A percentile compares a stretch with the other conserved stretches of the same genome.
These are phyloP conservation scores for Melanotaenia maccullochi DNA, from an alignment of 2,797 vertebrate species.

Conservation along the genomic window DNA sequence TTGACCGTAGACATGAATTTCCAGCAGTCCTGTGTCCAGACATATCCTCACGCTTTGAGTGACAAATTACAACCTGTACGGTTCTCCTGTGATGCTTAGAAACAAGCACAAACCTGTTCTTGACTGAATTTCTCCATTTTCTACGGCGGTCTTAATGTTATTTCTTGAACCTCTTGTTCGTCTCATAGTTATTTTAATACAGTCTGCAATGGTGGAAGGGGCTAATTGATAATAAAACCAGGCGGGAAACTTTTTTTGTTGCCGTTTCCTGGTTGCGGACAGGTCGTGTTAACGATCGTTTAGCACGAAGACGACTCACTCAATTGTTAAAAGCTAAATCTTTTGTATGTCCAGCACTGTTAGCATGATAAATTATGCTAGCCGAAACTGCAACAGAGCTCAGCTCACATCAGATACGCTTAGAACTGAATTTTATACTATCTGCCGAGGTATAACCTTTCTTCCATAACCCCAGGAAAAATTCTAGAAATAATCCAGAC, in stretches of 20 bases:
- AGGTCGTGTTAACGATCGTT: conserved; percentile 21
- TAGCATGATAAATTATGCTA: background rate
- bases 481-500: background rate
- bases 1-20: too few species aligned
- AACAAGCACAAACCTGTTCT: conserved; percentile 65
- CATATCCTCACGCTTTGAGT: conserved; percentile 4
- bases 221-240: background rate
- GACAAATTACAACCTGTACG: conserved; percentile 3
- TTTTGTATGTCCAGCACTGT: background rate
- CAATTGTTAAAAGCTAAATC: background rate
- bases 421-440: background rate
- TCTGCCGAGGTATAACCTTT: background rate
- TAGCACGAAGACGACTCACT: background rate
- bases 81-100: background rate
- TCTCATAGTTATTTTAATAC: conserved; percentile 60
- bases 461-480: background rate
- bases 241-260: conserved; percentile 31
- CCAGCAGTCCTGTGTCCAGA: background rate
- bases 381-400: background rate
- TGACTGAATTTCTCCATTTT: conserved; percentile 34
- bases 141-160: conserved; percentile 29
- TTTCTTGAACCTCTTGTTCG: conserved; percentile 64
- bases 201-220: rapidly evolving
- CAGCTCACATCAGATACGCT: background rate
- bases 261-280: conserved; percentile 4